Conservation (phyloP, 2,113 vertebrate genomes). For the Sphaerodactylus townsendi region DNA sequence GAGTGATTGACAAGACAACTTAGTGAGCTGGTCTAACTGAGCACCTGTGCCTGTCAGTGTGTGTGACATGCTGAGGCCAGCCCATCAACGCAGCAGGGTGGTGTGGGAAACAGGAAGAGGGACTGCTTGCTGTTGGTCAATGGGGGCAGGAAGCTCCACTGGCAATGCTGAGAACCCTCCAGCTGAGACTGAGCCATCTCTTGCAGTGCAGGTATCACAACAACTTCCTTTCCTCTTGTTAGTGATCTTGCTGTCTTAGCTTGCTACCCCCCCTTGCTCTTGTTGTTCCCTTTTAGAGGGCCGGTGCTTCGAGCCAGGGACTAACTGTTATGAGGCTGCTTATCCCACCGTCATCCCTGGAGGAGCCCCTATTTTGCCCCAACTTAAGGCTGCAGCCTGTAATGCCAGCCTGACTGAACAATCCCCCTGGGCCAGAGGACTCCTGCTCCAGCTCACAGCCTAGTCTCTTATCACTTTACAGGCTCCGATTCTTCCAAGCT, state of each 20-base stretch:
- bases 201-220: conserved; percentile 9
- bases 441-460: background rate
- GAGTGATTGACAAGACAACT: background rate
- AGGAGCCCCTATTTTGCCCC: background rate
- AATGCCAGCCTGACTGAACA: background rate
- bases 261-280: background rate
- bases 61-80: background rate
- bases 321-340: background rate
- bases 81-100: background rate
- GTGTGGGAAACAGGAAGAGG: background rate
- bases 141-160: background rate
- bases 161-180: background rate
- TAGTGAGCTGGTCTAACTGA: background rate
- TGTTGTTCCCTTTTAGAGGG: background rate
- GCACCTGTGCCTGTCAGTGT: conserved; percentile 1
- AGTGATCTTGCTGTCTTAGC: background rate
- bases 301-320: background rate
- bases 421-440: background rate
- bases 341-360: background rate
- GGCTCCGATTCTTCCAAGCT: background rate
- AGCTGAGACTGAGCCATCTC: background rate
- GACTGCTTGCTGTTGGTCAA: background rate
- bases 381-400: background rate
- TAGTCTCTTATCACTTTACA: background rate
- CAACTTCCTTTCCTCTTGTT: background rate